A percentile compares a stretch with the other conserved stretches of the same genome.
phyloP scores from a whole-genome alignment of 2,113 vertebrate species.

The Morone saxatilis region DNA sequence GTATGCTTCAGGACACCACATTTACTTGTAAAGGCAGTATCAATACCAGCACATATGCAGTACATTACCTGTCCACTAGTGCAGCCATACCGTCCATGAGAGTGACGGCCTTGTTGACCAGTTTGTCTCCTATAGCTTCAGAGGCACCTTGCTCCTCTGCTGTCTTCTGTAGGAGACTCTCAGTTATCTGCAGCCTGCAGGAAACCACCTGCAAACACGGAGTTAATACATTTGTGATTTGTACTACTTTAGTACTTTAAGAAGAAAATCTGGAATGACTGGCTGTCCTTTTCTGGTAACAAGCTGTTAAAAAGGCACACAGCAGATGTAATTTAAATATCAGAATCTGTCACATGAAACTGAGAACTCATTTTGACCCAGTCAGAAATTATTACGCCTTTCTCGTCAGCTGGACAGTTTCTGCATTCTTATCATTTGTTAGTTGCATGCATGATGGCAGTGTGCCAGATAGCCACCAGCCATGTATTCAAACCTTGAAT shows the following conservation, averaged over 20 bases:
- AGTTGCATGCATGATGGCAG: background rate
- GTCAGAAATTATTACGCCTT: background rate
- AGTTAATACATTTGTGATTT: background rate
- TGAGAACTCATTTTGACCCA: background rate
- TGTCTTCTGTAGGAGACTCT: slow-evolving; percentile 69
- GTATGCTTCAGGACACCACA: background rate
- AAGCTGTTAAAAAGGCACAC: background rate
- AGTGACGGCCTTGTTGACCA: slow-evolving; percentile 67
- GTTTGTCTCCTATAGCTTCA: slow-evolving; percentile 68
- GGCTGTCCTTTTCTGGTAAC: background rate
- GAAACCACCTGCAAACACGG: slow-evolving; percentile 65
- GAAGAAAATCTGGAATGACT: slow-evolving; percentile 25
- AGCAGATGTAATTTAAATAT: background rate
- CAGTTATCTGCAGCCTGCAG: slow-evolving; percentile 70
- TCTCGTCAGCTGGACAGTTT: background rate
- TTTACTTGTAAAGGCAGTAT: too few species aligned
- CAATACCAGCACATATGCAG: background rate
- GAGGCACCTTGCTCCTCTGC: slow-evolving; percentile 59
- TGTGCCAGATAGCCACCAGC: background rate
- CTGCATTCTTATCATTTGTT: background rate
- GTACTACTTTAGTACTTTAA: background rate
- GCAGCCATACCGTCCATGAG: slow-evolving; percentile 75
- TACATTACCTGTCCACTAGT: slow-evolving; percentile 71
- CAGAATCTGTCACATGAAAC: background rate
- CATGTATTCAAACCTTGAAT: background rate